Percentiles rank a stretch among this genome's conserved stretches.
phyloP scores from a whole-genome alignment of 1,140 invertebrate genomes.

The Rhopalosiphum padi region DNA sequence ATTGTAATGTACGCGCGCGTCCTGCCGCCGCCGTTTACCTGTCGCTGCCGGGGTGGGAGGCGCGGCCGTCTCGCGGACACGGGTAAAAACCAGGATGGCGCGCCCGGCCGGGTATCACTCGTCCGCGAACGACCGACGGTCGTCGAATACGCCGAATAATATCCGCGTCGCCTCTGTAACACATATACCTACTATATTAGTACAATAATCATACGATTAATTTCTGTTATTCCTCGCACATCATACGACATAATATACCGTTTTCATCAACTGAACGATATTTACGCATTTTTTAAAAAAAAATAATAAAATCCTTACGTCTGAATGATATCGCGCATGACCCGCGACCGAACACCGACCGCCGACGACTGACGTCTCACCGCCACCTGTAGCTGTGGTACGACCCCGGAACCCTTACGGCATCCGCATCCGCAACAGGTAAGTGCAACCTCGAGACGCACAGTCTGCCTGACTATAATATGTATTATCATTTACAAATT shows the following conservation, averaged over 20 bases:
- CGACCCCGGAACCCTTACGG: background rate
- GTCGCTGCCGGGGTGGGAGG: background rate
- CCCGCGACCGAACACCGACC: background rate
- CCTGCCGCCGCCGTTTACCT: background rate
- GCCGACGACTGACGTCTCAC: background rate
- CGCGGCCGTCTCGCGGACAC: conserved; percentile 17
- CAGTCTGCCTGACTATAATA: background rate
- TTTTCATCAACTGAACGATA: background rate
- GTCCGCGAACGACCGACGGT: conserved; percentile 44
- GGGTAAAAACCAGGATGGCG: conserved; percentile 46
- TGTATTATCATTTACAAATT: background rate
- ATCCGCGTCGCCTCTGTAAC: background rate
- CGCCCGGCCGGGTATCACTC: conserved; percentile 41
- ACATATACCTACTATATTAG: background rate
- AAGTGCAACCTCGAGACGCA: background rate
- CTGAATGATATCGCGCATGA: background rate
- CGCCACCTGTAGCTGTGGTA: background rate
- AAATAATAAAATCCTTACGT: background rate
- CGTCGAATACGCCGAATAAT: background rate
- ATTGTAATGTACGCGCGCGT: background rate
- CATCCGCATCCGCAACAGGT: background rate
- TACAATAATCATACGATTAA: background rate
- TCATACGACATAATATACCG: background rate
- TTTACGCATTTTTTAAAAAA: background rate
- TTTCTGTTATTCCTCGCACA: background rate